Conservation (phyloP, 1,140 invertebrate genomes). For the Drosophila obscura region DNA sequence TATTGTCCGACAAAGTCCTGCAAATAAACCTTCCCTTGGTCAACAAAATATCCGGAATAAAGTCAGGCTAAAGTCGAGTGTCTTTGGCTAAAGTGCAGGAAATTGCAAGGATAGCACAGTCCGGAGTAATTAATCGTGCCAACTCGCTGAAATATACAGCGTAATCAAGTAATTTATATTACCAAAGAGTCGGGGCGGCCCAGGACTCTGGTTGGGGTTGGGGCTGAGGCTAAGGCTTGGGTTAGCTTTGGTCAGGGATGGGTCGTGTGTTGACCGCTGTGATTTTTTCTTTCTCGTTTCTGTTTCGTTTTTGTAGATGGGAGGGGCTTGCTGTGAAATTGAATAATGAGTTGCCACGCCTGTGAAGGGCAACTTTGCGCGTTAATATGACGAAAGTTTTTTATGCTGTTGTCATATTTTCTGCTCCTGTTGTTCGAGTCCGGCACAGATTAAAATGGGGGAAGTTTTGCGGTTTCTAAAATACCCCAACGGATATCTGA, state of each 20-base stretch:
- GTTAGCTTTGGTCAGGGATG: conserved; percentile 16
- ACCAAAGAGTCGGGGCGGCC: conserved; percentile 9
- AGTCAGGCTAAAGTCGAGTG: conserved; percentile 39
- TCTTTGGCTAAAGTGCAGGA: conserved; percentile 62
- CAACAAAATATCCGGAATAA: conserved; percentile 59
- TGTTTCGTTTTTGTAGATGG: conserved; percentile 8
- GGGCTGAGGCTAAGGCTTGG: background rate
- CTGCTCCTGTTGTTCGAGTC: conserved; percentile 47
- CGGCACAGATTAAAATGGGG: conserved; percentile 50
- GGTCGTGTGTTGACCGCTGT: conserved; percentile 63
- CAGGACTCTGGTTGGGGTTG: conserved; percentile 4
- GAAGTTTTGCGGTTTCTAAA: conserved; percentile 50
- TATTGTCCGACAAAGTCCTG: conserved; percentile 86
- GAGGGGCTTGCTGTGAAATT: conserved; percentile 68
- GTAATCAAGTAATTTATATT: conserved; percentile 79
- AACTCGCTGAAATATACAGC: conserved; percentile 64
- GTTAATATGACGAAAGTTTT: conserved; percentile 70
- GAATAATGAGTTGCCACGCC: conserved; percentile 74
- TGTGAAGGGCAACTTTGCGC: conserved; percentile 57
- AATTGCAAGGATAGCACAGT: conserved; percentile 68
- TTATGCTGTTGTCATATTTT: conserved; percentile 57
- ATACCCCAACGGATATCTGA: conserved; percentile 7
- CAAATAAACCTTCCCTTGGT: conserved; percentile 80
- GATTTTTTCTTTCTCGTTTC: conserved; percentile 47
- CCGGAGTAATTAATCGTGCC: conserved; percentile 70